Conservation (phyloP, 2,797 vertebrate species). For the Champsocephalus esox region DNA sequence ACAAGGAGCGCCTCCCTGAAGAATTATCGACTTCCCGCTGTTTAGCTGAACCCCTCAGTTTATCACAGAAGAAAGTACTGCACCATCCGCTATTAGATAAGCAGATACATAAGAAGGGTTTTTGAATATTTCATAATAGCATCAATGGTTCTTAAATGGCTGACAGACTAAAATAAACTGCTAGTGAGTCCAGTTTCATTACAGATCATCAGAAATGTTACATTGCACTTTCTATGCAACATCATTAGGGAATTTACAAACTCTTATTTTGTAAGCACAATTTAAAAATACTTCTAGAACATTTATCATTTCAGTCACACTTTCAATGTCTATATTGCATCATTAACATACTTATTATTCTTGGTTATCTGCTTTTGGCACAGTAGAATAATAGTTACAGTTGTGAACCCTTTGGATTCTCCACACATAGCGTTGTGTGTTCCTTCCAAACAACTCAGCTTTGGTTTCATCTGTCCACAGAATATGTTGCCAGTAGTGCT, state of each 20-base stretch:
- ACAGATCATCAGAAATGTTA: not conserved
- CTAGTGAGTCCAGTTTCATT: not conserved
- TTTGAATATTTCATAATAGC: slow-evolving; percentile 2
- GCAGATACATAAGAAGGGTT: slow-evolving; percentile 2
- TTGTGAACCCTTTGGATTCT: no score
- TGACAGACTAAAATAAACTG: not conserved
- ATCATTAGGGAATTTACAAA: not conserved
- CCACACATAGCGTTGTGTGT: no score
- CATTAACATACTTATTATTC: no score
- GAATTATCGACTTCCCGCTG: slow-evolving; percentile 35
- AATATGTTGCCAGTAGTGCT: no score
- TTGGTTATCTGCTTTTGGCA: no score
- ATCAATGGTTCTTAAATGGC: not conserved
- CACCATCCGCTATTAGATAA: slow-evolving; percentile 44
- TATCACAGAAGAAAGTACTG: slow-evolving; percentile 17
- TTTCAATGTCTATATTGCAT: no score
- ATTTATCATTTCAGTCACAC: no score
- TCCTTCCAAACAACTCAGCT: no score
- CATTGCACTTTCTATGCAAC: not conserved
- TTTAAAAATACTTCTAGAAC: not conserved
- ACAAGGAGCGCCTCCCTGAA: slow-evolving; percentile 38
- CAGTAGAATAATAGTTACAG: no score
- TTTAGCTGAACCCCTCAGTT: slow-evolving; percentile 41
- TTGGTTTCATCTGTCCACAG: no score
- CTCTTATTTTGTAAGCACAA: not conserved